A percentile compares a stretch with the other conserved stretches of the same genome.
phyloP scores from a whole-genome alignment of 2,797 vertebrate genomes.

The Mustela erminea region DNA sequence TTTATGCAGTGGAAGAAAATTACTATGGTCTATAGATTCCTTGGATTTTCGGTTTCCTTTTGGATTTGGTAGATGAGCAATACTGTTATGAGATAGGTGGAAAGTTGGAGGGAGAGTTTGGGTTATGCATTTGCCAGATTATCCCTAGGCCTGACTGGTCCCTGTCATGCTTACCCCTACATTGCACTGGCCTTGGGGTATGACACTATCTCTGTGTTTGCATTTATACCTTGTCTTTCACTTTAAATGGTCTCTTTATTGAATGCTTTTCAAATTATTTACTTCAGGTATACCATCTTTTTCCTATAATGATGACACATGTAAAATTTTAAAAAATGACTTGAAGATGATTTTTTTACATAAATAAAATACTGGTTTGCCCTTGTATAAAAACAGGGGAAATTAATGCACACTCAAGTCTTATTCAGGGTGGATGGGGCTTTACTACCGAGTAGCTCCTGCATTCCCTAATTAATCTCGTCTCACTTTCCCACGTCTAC shows the following conservation, averaged over 20 bases:
- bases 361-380: neutral
- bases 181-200: neutral
- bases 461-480: neutral
- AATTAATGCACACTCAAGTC: neutral
- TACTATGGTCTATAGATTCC: fast-evolving
- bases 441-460: neutral
- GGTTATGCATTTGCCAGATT: neutral
- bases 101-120: neutral
- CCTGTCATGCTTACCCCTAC: neutral
- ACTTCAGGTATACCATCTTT: neutral
- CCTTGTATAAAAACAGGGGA: neutral
- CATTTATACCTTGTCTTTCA: neutral
- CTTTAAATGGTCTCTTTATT: slow-evolving; percentile 13
- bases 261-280: slow-evolving; percentile 4
- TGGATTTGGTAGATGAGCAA: neutral
- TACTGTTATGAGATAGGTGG: neutral
- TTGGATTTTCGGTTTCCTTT: neutral
- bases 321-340: neutral
- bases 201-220: neutral
- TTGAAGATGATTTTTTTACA: neutral
- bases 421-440: neutral
- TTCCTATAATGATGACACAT: neutral
- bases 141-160: neutral
- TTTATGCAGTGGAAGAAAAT: neutral
- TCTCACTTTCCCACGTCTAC: neutral